Conservation (phyloP, 2,888 invertebrate genomes). For the Agrochola macilenta region DNA sequence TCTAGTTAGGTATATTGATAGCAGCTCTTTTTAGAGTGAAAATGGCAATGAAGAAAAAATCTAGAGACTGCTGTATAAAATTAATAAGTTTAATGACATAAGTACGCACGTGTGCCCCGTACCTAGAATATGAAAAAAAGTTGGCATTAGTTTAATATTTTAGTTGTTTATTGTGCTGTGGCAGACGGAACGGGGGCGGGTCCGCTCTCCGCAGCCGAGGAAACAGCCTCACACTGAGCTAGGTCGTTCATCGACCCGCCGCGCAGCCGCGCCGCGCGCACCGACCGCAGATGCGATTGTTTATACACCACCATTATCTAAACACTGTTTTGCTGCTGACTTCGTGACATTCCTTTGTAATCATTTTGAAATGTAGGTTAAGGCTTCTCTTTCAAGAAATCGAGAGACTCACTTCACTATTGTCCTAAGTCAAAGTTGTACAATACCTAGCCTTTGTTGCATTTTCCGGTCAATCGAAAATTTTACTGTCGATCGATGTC, state of each 20-base stretch:
- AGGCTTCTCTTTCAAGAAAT: constrained; percentile 83
- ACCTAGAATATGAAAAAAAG: constrained; percentile 6
- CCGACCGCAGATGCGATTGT: constrained; percentile 84
- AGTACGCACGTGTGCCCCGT: neutral
- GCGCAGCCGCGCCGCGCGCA: constrained; percentile 66
- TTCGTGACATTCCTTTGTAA: constrained; percentile 90
- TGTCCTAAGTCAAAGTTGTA: constrained; percentile 50
- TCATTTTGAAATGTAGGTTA: constrained; percentile 87
- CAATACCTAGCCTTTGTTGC: constrained; percentile 38
- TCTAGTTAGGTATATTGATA: neutral
- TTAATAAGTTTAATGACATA: neutral
- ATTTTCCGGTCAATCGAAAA: constrained; percentile 30
- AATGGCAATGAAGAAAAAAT: neutral
- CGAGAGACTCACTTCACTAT: constrained; percentile 52
- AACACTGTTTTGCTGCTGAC: constrained; percentile 83
- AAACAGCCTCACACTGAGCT: constrained; percentile 80
- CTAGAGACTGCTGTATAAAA: neutral
- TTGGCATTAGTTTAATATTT: constrained; percentile 50
- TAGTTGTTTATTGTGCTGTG: constrained; percentile 59
- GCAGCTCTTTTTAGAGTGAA: constrained; percentile 4
- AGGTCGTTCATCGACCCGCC: constrained; percentile 89
- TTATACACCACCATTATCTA: constrained; percentile 86
- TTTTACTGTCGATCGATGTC: constrained; percentile 16
- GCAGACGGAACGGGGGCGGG: constrained; percentile 70
- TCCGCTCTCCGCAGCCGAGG: constrained; percentile 66